These are phyloP conservation scores for Microcebus lehilahytsara DNA, from an alignment of 2,113 vertebrate genomes.

Conservation along the genomic window DNA sequence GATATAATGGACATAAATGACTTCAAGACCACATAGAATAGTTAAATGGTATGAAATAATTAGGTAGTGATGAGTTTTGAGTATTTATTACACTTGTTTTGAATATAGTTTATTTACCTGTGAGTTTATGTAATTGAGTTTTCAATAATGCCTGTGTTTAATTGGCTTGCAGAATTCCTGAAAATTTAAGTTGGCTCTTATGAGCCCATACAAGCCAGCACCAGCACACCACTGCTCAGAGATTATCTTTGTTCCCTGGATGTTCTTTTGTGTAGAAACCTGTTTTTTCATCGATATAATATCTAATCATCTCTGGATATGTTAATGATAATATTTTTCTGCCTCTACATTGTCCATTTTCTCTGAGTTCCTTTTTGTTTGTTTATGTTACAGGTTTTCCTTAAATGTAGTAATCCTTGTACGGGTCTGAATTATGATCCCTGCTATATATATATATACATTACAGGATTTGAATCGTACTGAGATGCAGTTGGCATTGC, in stretches of 20 bases:
- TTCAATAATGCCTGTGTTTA: not conserved
- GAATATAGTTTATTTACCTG: not conserved
- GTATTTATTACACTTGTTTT: not conserved
- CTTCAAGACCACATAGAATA: not conserved
- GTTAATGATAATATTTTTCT: not conserved
- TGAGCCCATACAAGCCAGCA: not conserved
- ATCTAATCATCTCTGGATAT: constrained; percentile 14
- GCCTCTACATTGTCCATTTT: not conserved
- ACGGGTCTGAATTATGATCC: not conserved
- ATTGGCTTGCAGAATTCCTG: constrained; percentile 11
- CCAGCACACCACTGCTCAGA: not conserved
- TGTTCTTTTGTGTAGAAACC: not conserved
- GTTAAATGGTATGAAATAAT: not conserved
- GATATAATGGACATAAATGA: not conserved
- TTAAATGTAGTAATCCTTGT: not conserved
- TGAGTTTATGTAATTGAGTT: not conserved
- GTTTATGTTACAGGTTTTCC: not conserved
- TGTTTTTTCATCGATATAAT: not conserved
- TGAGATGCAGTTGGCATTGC: not conserved
- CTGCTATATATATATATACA: too few species aligned
- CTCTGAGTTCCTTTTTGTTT: not conserved
- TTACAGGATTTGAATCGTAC: not conserved
- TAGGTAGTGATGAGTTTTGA: not conserved
- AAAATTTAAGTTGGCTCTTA: not conserved
- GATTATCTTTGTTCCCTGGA: not conserved